Evolutionary conservation across 2,888 invertebrate species (phyloP).

Genomic region (Xanthostigma xanthostigma): DNA sequence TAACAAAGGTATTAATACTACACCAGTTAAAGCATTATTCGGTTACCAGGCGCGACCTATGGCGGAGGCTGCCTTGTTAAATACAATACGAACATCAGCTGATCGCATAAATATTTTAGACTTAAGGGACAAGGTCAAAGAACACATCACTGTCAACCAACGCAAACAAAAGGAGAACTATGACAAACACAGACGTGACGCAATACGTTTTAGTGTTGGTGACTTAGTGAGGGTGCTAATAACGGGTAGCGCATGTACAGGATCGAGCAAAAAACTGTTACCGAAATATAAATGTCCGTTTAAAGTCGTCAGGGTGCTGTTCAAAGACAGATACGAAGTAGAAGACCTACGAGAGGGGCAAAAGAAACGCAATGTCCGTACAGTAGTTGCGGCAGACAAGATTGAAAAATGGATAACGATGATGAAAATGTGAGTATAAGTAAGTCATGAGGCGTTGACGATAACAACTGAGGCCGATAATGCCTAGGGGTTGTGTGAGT

Average conservation of each 20-base stretch:
- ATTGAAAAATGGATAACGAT: conserved; percentile 5
- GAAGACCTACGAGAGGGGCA: not conserved
- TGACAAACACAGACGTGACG: conserved; percentile 6
- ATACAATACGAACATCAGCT: conserved; percentile 2
- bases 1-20: conserved; percentile 11
- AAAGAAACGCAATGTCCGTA: not conserved
- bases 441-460: too few species aligned
- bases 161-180: conserved; percentile 11
- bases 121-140: conserved; percentile 5
- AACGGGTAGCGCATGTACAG: conserved; percentile 8
- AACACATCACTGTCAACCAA: conserved; percentile 8
- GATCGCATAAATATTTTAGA: conserved; percentile 6
- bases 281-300: conserved; percentile 12
- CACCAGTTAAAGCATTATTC: conserved; percentile 12
- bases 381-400: conserved; percentile 6
- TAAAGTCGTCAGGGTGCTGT: not conserved
- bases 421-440: too few species aligned
- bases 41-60: conserved; percentile 8
- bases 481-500: too few species aligned
- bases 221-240: conserved; percentile 12
- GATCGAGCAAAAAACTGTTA: conserved; percentile 8
- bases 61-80: conserved; percentile 8
- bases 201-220: conserved; percentile 4
- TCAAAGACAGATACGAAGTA: conserved; percentile 6
- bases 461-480: too few species aligned